A percentile compares a stretch with the other conserved stretches of the same genome.
These are phyloP conservation scores for Danionella dracula DNA, from an alignment of 2,797 vertebrate genomes.

Conservation along the genomic window DNA sequence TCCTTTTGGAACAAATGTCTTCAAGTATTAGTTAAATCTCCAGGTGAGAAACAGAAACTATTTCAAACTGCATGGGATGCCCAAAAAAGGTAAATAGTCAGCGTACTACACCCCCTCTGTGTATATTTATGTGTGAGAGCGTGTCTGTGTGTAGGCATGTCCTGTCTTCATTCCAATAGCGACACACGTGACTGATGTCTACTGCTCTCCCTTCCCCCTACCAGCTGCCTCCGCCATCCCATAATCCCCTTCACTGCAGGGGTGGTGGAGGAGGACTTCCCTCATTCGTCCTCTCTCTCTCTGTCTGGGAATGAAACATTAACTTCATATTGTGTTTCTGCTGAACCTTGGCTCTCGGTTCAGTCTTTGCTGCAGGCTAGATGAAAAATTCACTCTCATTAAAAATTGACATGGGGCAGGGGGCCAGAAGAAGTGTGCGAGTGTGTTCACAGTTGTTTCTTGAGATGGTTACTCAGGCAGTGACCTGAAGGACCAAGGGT, in stretches of 20 bases:
- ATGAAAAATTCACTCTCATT: slow-evolving; percentile 40
- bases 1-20: too few species aligned
- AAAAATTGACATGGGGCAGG: slow-evolving; percentile 40
- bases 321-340: slow-evolving; percentile 25
- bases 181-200: slow-evolving; percentile 24
- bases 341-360: neutral
- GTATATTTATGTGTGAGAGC: neutral
- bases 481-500: slow-evolving; percentile 10
- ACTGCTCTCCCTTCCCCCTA: neutral
- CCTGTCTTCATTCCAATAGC: slow-evolving; percentile 23
- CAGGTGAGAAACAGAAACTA: neutral
- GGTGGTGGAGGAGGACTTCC: slow-evolving; percentile 55
- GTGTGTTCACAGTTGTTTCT: neutral
- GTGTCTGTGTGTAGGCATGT: neutral
- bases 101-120: neutral
- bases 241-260: slow-evolving; percentile 25
- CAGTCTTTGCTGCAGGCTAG: slow-evolving; percentile 9
- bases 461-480: slow-evolving; percentile 25
- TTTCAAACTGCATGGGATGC: neutral
- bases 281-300: slow-evolving; percentile 43
- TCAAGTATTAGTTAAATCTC: too few species aligned
- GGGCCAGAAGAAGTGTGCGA: neutral
- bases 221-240: slow-evolving; percentile 19
- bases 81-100: neutral
- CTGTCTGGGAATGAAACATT: slow-evolving; percentile 10